Conservation (phyloP, 2,797 vertebrate species). For the Gallinago stenura region DNA sequence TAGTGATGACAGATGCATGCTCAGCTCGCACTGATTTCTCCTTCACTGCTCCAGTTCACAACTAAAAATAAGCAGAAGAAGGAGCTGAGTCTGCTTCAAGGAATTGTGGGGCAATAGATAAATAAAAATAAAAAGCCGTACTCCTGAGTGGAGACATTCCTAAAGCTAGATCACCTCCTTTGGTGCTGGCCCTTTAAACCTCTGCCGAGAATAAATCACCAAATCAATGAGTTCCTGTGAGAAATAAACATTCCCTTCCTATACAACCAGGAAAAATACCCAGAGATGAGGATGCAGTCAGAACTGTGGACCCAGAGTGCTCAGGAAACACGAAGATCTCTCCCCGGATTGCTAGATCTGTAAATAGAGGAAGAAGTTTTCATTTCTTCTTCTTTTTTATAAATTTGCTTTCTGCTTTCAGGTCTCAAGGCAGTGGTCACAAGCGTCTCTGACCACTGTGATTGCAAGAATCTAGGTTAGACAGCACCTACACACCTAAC, state of each 20-base stretch:
- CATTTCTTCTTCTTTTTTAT: not conserved
- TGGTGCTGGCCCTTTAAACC: not conserved
- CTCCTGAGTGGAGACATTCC: not conserved
- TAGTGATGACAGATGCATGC: not conserved
- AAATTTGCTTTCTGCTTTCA: not conserved
- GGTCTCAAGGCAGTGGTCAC: rapidly evolving
- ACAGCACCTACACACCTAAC: not conserved
- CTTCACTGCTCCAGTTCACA: not conserved
- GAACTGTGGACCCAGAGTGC: not conserved
- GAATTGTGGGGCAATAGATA: not conserved
- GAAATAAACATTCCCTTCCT: not conserved
- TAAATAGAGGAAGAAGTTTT: rapidly evolving
- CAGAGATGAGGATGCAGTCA: not conserved
- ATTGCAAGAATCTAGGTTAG: not conserved
- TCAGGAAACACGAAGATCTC: not conserved
- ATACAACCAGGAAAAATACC: not conserved
- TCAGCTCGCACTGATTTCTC: not conserved
- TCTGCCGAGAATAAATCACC: not conserved
- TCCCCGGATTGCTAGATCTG: not conserved
- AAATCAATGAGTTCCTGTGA: not conserved
- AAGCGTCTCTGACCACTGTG: not conserved
- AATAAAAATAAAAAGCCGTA: not conserved
- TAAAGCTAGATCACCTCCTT: not conserved
- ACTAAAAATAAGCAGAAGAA: slow-evolving; percentile 39
- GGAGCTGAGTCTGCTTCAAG: not conserved